phyloP scores from a whole-genome alignment of 2,797 vertebrate species.

The Microctenopoma stevenorrisi region DNA sequence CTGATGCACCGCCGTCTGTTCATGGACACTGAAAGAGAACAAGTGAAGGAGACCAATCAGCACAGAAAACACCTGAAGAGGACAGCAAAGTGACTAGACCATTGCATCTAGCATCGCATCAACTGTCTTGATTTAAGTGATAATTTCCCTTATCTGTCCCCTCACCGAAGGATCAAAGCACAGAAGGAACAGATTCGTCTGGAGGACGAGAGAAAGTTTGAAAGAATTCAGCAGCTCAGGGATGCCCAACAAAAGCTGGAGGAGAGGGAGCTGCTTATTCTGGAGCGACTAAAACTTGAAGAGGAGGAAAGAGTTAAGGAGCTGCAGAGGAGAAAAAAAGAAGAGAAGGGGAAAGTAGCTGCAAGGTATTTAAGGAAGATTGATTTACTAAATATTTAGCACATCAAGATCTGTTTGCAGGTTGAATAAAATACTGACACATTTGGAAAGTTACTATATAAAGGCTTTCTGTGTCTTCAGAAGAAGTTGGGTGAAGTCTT shows the following conservation, averaged over 20 bases:
- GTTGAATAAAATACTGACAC: neutral
- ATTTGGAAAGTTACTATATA: neutral
- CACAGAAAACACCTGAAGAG: conserved; percentile 85
- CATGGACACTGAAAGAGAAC: conserved; percentile 89
- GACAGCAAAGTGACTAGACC: conserved; percentile 80
- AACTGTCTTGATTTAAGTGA: neutral
- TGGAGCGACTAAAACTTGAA: conserved; percentile 83
- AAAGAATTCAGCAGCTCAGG: conserved; percentile 41
- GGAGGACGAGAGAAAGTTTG: conserved; percentile 85
- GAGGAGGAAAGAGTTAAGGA: conserved; percentile 65
- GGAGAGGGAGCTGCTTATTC: conserved; percentile 73
- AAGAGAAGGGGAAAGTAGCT: conserved; percentile 79
- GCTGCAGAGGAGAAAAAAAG: conserved; percentile 63
- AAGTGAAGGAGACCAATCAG: conserved; percentile 85
- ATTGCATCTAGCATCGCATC: neutral
- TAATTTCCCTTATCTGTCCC: neutral
- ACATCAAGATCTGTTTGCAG: neutral
- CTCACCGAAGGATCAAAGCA: conserved; percentile 86
- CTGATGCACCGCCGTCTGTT: conserved; percentile 86
- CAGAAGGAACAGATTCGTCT: conserved; percentile 86
- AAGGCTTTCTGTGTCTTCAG: no score
- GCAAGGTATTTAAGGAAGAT: conserved; percentile 79
- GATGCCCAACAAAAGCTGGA: conserved; percentile 45
- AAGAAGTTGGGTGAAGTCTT: no score
- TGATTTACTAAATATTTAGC: neutral